These are phyloP conservation scores for Fragum sueziense DNA, from an alignment of 2,888 invertebrate genomes.

Conservation along the genomic window DNA sequence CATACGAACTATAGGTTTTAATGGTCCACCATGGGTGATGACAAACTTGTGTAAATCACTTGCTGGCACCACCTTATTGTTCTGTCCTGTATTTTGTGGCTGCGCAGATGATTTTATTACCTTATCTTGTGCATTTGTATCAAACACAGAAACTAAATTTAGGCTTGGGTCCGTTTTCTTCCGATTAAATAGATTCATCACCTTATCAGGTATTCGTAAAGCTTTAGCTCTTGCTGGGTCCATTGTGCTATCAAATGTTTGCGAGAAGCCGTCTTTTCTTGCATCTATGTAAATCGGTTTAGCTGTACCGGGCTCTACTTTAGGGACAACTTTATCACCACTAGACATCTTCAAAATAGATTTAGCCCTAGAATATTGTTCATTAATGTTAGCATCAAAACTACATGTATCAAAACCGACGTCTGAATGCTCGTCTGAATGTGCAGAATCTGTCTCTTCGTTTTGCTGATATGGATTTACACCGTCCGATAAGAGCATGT, in stretches of 20 bases:
- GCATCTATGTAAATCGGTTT: no score
- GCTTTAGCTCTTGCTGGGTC: background rate
- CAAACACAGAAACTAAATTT: no score
- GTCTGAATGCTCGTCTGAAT: background rate
- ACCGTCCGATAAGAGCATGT: constrained; percentile 22
- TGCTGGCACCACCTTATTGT: no score
- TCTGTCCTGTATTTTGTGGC: no score
- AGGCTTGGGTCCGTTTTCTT: no score
- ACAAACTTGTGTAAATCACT: background rate
- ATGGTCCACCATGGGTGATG: background rate
- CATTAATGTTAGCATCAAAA: background rate
- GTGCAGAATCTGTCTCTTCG: background rate
- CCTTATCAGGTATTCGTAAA: constrained; percentile 13
- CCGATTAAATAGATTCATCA: no score
- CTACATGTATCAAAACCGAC: background rate
- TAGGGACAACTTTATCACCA: no score
- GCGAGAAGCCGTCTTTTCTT: no score
- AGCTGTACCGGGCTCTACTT: no score
- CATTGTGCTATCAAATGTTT: background rate
- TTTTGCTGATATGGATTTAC: background rate
- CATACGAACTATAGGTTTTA: background rate
- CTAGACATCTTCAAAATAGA: background rate
- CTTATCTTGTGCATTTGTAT: no score
- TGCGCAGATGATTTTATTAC: no score
- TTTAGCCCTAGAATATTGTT: background rate